These are phyloP conservation scores for Ferrisia virgata DNA, from an alignment of 2,888 invertebrate genomes.

Conservation along the genomic window DNA sequence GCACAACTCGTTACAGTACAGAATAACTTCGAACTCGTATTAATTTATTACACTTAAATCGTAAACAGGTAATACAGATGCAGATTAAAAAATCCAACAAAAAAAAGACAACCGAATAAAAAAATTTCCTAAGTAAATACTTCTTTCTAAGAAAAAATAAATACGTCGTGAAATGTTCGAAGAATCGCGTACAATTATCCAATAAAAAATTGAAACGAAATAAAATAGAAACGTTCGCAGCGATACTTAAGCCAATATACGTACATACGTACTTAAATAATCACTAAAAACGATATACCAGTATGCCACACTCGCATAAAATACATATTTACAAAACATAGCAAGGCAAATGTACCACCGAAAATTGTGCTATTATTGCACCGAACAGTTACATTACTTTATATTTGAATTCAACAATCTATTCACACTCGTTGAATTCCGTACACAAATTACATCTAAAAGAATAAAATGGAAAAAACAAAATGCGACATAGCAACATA, in stretches of 20 bases:
- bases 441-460: background rate
- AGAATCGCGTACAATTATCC: background rate
- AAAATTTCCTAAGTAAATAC: background rate
- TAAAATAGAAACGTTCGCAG: background rate
- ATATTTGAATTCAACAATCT: background rate
- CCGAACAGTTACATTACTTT: background rate
- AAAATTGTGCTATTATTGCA: conserved; percentile 2
- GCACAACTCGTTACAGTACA: conserved; percentile 31
- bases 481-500: background rate
- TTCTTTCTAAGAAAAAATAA: conserved; percentile 15
- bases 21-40: background rate
- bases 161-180: background rate
- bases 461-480: background rate
- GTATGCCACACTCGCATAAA: background rate
- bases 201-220: background rate
- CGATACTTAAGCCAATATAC: background rate
- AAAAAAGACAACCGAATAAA: background rate
- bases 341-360: background rate
- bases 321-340: background rate
- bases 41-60: background rate
- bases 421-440: background rate
- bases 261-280: too few relatives aligned
- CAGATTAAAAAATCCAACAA: background rate
- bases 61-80: background rate
- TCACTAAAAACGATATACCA: background rate